phyloP scores from a whole-genome alignment of 2,113 vertebrate genomes.

The Rutilus rutilus region DNA sequence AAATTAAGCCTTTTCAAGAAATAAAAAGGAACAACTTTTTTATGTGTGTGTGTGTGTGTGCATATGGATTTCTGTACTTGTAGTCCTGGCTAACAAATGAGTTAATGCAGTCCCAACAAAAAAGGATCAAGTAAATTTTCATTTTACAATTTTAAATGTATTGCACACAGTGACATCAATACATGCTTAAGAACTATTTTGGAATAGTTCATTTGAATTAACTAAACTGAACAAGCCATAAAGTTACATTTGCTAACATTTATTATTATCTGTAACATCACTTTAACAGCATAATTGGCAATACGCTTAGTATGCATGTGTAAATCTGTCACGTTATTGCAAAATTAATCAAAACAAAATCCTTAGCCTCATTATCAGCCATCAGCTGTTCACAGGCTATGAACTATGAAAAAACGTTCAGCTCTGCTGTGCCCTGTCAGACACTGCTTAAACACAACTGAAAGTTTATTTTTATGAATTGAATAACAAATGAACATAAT shows the following conservation, averaged over 20 bases:
- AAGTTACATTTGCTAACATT: not conserved
- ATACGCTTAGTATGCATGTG: conserved; percentile 9
- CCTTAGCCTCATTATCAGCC: conserved; percentile 14
- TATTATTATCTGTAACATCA: not conserved
- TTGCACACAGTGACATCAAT: not conserved
- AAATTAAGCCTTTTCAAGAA: not conserved
- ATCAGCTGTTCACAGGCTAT: conserved; percentile 4
- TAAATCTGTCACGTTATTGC: not conserved
- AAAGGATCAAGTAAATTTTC: not conserved
- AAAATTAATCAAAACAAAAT: conserved; percentile 26
- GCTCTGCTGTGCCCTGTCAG: not conserved
- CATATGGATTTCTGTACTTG: no score
- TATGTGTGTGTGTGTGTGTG: no score
- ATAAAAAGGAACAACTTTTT: no score
- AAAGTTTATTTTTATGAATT: not conserved
- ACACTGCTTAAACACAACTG: not conserved
- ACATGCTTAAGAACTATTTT: not conserved
- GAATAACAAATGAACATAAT: not conserved
- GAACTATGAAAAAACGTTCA: conserved; percentile 7
- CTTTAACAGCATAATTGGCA: not conserved
- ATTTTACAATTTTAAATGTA: not conserved
- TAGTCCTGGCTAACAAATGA: not conserved
- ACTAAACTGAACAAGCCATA: not conserved
- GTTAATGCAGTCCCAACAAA: not conserved
- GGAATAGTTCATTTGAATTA: not conserved